A percentile compares a stretch with the other conserved stretches of the same genome.
phyloP scores from a whole-genome alignment of 2,797 vertebrate species.

The Rhabdophis nuchalis region DNA sequence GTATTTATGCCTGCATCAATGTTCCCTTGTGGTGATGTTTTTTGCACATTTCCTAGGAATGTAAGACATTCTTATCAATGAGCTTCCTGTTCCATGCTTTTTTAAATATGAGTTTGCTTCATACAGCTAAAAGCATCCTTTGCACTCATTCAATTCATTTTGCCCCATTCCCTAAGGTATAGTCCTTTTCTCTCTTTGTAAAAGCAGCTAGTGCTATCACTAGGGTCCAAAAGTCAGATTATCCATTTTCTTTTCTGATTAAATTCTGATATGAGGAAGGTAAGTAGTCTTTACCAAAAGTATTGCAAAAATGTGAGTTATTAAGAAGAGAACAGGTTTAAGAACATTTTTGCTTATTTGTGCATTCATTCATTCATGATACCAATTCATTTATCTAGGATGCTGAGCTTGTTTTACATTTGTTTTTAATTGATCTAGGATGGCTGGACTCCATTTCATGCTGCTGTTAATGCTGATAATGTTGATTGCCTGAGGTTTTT shows the following conservation, averaged over 20 bases:
- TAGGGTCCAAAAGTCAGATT: not conserved
- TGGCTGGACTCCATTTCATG: slow-evolving; percentile 85
- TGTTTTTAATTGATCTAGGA: slow-evolving; percentile 71
- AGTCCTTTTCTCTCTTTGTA: not conserved
- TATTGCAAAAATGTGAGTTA: not conserved
- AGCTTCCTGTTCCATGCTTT: not conserved
- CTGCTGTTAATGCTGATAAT: slow-evolving; percentile 83
- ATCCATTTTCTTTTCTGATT: slow-evolving; percentile 17
- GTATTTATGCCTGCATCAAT: not conserved
- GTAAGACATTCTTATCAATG: not conserved
- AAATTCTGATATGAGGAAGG: not conserved
- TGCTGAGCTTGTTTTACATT: slow-evolving; percentile 8
- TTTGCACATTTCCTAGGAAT: not conserved
- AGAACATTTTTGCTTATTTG: not conserved
- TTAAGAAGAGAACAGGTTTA: not conserved
- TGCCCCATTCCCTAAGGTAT: not conserved
- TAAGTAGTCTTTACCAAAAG: not conserved
- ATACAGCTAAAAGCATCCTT: not conserved
- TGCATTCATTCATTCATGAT: not conserved
- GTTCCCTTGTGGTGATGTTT: not conserved
- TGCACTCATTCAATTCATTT: not conserved
- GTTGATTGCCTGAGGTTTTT: slow-evolving; percentile 84
- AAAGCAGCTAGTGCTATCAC: not conserved
- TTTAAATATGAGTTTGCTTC: not conserved
- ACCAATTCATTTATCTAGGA: not conserved